A percentile compares a stretch with the other conserved stretches of the same genome.
phyloP scores from a whole-genome alignment of 2,888 invertebrate species.

The Patella caerulea region DNA sequence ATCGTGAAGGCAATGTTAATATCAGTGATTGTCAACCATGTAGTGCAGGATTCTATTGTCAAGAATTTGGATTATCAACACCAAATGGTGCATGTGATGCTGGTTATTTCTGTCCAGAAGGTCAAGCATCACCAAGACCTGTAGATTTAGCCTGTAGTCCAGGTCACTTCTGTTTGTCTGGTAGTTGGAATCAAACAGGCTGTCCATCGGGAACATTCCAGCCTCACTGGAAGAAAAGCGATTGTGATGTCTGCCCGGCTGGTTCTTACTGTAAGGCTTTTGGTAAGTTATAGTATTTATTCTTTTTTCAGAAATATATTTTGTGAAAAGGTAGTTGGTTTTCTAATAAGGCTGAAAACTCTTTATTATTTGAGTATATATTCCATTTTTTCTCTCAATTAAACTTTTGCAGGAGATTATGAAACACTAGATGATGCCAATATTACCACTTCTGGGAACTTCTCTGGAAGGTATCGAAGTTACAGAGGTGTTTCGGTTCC shows the following conservation, averaged over 20 bases:
- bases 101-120: constrained; percentile 68
- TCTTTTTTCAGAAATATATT: background rate
- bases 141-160: constrained; percentile 61
- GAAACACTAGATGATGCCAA: constrained; percentile 60
- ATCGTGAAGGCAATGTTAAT: constrained; percentile 54
- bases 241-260: constrained; percentile 64
- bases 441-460: constrained; percentile 57
- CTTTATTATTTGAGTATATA: background rate
- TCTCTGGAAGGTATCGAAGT: constrained; percentile 59
- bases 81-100: constrained; percentile 60
- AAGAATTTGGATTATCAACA: constrained; percentile 54
- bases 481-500: constrained; percentile 66
- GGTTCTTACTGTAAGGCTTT: constrained; percentile 65
- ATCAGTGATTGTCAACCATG: constrained; percentile 62
- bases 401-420: constrained; percentile 58
- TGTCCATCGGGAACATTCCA: constrained; percentile 69
- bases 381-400: constrained; percentile 5
- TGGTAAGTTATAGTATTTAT: constrained; percentile 48
- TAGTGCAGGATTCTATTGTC: constrained; percentile 65
- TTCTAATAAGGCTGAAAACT: background rate
- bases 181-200: constrained; percentile 66
- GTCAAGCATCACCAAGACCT: constrained; percentile 59
- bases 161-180: constrained; percentile 67
- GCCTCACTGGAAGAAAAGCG: constrained; percentile 58
- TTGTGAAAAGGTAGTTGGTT: background rate